Conservation (phyloP, 2,888 invertebrate species). For the Eupithecia abbreviata region DNA sequence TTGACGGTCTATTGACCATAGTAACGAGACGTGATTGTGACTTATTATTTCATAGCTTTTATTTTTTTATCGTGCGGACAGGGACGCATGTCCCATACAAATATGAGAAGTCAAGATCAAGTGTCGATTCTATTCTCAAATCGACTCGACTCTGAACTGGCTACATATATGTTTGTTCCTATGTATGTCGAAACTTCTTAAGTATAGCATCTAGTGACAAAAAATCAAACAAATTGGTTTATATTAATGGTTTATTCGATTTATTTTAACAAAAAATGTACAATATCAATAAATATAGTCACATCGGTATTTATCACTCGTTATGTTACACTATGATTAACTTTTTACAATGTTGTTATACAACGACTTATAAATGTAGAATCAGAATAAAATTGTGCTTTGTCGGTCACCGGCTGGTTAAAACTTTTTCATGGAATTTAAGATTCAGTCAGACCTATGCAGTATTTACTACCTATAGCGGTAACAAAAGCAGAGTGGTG, state of each 20-base stretch:
- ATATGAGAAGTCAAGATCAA: too few relatives aligned
- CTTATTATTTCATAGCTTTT: too few relatives aligned
- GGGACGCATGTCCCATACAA: too few relatives aligned
- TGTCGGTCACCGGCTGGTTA: conserved; percentile 18
- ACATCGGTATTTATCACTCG: conserved; percentile 76
- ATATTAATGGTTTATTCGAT: conserved; percentile 61
- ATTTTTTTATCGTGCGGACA: too few relatives aligned
- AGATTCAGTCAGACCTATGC: not conserved
- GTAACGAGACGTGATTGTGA: too few relatives aligned
- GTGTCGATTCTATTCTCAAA: too few relatives aligned
- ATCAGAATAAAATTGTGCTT: conserved; percentile 43
- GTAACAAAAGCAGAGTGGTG: not conserved
- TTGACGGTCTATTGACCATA: too few relatives aligned
- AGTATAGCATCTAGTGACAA: not conserved
- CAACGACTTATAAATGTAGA: conserved; percentile 52
- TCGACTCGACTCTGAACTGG: not conserved
- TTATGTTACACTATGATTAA: conserved; percentile 63
- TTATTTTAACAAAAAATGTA: conserved; percentile 83
- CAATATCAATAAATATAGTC: conserved; percentile 83
- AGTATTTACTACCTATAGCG: not conserved
- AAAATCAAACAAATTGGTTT: conserved; percentile 37
- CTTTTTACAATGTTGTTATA: conserved; percentile 76
- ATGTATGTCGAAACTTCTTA: not conserved
- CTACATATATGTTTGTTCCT: not conserved
- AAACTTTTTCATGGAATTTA: not conserved